phyloP scores from a whole-genome alignment of 2,797 vertebrate genomes.

The Sarcophilus harrisii region DNA sequence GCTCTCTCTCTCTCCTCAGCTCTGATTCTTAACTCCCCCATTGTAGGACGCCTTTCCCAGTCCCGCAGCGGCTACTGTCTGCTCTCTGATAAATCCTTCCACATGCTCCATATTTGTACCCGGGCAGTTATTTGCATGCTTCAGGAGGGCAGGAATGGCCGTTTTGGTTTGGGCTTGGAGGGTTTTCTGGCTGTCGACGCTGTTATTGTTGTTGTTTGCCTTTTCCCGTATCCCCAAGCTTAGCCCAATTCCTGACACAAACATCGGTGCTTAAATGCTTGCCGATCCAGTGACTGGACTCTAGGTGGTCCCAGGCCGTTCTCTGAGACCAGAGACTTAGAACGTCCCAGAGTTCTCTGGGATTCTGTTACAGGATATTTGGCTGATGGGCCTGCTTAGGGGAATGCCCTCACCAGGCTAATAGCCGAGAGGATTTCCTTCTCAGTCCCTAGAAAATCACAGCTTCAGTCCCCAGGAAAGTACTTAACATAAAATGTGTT shows the following conservation, averaged over 20 bases:
- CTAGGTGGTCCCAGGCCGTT: background rate
- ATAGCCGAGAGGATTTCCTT: background rate
- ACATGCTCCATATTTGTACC: background rate
- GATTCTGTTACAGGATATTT: background rate
- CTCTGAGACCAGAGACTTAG: background rate
- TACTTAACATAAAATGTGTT: background rate
- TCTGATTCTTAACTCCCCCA: background rate
- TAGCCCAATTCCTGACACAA: background rate
- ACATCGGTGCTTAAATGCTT: background rate
- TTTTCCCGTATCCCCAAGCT: background rate
- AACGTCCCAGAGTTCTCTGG: background rate
- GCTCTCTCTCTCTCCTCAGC: background rate
- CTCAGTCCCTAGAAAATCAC: background rate
- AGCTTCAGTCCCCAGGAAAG: background rate
- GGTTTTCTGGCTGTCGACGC: background rate
- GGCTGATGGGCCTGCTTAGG: background rate
- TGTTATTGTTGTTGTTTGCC: background rate
- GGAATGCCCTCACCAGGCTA: background rate
- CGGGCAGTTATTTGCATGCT: background rate
- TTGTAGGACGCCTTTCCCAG: background rate
- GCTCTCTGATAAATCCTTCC: background rate
- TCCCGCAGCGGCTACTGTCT: background rate
- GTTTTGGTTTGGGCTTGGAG: background rate
- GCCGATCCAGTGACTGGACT: background rate
- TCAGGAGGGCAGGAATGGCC: background rate